Evolutionary conservation across 2,888 invertebrate species (phyloP).

Genomic region (Acrobasis consociella): DNA sequence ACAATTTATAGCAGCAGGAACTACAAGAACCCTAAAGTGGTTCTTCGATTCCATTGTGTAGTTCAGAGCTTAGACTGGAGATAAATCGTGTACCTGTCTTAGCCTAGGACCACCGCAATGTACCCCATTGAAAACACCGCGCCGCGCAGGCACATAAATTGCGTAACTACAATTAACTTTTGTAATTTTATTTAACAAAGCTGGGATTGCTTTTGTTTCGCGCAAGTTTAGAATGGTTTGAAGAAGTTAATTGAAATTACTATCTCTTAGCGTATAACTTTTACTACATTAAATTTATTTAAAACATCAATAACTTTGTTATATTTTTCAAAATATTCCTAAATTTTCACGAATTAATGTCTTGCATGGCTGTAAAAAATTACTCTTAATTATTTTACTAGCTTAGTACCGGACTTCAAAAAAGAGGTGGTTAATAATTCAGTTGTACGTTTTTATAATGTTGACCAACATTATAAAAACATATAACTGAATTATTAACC

Average conservation of each 20-base stretch:
- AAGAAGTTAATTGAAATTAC: background rate
- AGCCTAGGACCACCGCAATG: constrained; percentile 3
- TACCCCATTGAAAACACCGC: constrained; percentile 6
- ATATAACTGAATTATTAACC: too few species aligned
- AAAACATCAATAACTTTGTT: too few species aligned
- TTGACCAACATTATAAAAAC: too few species aligned
- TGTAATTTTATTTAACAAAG: constrained; percentile 3
- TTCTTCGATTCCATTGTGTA: constrained; percentile 1
- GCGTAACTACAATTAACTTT: constrained; percentile 16
- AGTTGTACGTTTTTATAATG: too few species aligned
- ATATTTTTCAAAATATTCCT: too few species aligned
- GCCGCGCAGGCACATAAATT: background rate
- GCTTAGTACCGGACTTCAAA: too few species aligned
- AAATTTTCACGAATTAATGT: too few species aligned
- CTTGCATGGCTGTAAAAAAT: too few species aligned
- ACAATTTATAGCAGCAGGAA: background rate
- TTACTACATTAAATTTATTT: too few species aligned
- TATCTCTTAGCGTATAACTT: too few species aligned
- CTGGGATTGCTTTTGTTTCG: background rate
- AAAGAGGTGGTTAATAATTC: too few species aligned
- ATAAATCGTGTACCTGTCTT: constrained; percentile 6
- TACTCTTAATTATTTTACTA: too few species aligned
- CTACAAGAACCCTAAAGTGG: background rate
- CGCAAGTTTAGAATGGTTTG: background rate
- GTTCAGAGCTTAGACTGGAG: background rate